A percentile compares a stretch with the other conserved stretches of the same genome.
These are phyloP conservation scores for Caprella mutica DNA, from an alignment of 2,888 invertebrate species.

Conservation along the genomic window DNA sequence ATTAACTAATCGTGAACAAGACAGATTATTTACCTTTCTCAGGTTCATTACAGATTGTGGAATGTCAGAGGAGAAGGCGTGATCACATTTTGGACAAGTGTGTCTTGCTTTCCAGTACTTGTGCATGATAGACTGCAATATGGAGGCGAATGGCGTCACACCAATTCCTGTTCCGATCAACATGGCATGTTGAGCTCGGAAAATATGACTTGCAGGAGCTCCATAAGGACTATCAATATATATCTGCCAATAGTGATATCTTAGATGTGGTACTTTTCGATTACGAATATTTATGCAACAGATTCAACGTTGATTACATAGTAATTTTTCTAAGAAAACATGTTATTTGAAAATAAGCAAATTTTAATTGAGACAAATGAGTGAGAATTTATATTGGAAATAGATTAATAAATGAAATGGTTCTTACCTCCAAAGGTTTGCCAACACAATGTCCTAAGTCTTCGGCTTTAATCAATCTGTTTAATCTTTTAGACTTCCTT, in stretches of 20 bases:
- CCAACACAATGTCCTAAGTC: too few relatives aligned
- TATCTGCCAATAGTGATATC: conserved; percentile 51
- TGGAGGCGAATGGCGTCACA: conserved; percentile 91
- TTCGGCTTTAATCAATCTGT: too few relatives aligned
- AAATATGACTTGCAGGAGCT: conserved; percentile 87
- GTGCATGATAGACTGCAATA: conserved; percentile 86
- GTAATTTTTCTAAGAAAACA: too few relatives aligned
- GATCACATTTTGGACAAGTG: conserved; percentile 72
- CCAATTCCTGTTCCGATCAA: conserved; percentile 91
- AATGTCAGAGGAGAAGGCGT: conserved; percentile 69
- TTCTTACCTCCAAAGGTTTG: too few relatives aligned
- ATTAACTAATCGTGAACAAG: too few relatives aligned
- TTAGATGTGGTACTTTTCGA: background rate
- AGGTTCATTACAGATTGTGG: conserved; percentile 72
- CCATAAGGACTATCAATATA: conserved; percentile 92
- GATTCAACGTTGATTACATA: too few relatives aligned
- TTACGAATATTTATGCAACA: too few relatives aligned
- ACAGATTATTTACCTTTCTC: conserved; percentile 66
- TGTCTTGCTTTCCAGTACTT: conserved; percentile 76
- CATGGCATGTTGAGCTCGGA: conserved; percentile 85
- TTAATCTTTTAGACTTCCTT: too few relatives aligned
- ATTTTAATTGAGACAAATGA: too few relatives aligned
- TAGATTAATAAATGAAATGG: too few relatives aligned
- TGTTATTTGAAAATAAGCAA: too few relatives aligned
- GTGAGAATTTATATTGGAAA: too few relatives aligned